phyloP scores from a whole-genome alignment of 2,797 vertebrate species.

The Ispidina lecontei region DNA sequence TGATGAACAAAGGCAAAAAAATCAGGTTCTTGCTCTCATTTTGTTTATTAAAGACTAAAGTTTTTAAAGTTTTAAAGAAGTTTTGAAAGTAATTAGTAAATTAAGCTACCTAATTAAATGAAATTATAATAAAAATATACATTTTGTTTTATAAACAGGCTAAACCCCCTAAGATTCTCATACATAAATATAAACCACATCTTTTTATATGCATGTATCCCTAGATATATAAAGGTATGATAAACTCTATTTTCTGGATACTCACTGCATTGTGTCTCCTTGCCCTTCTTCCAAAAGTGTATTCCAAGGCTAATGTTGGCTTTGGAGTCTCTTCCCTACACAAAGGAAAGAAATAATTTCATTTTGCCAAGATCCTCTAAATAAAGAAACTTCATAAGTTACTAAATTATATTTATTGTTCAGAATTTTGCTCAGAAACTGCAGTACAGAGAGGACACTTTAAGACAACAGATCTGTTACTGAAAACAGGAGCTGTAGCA shows the following conservation, averaged over 20 bases:
- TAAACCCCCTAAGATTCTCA: neutral
- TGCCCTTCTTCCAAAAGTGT: constrained; percentile 91
- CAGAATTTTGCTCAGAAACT: neutral
- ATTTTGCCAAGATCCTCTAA: neutral
- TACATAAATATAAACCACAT: neutral
- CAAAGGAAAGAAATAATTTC: neutral
- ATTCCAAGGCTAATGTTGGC: constrained; percentile 93
- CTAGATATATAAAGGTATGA: neutral
- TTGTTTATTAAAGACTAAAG: neutral
- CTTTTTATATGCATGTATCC: neutral
- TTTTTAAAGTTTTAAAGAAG: neutral
- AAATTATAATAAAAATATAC: neutral
- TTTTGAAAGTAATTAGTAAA: neutral
- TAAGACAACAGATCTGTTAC: neutral
- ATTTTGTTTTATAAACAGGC: neutral
- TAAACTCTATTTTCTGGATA: neutral
- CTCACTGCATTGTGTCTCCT: constrained; percentile 90
- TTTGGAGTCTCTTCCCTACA: constrained; percentile 91
- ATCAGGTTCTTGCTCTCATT: neutral
- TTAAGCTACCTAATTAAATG: neutral
- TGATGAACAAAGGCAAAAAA: neutral
- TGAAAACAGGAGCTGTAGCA: neutral
- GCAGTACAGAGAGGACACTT: neutral
- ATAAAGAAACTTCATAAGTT: neutral
- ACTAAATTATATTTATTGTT: neutral